Percentiles rank a stretch among this genome's conserved stretches.
phyloP scores from a whole-genome alignment of 2,113 vertebrate genomes.

The Thermophis baileyi region DNA sequence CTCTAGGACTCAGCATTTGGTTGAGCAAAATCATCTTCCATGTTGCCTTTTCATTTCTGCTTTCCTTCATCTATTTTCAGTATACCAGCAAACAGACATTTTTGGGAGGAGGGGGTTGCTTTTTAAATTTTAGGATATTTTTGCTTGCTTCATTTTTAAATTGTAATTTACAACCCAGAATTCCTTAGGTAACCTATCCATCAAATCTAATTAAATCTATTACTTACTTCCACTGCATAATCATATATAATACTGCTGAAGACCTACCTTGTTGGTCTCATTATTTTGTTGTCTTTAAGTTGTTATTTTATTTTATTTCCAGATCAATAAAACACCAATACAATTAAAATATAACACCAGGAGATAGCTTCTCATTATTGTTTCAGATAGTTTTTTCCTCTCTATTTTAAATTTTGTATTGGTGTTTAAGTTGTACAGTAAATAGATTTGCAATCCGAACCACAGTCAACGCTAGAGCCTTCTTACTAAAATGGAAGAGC shows the following conservation, averaged over 20 bases:
- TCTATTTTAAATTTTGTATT: not conserved
- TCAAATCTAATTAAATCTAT: not conserved
- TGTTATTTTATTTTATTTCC: not conserved
- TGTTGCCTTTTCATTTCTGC: not conserved
- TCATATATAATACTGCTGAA: not conserved
- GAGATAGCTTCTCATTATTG: not conserved
- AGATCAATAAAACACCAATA: not conserved
- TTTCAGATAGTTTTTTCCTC: not conserved
- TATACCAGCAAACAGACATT: not conserved
- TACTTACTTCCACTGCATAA: not conserved
- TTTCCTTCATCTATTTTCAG: not conserved
- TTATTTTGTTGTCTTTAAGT: not conserved
- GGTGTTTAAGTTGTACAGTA: not conserved
- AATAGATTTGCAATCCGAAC: not conserved
- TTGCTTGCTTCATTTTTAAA: not conserved
- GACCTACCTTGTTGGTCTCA: not conserved
- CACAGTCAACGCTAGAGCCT: not conserved
- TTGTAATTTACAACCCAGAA: not conserved
- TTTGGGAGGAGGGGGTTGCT: not conserved
- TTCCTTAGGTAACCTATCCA: not conserved
- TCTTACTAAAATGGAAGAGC: not conserved
- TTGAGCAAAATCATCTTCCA: not conserved
- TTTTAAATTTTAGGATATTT: not conserved
- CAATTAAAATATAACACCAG: not conserved
- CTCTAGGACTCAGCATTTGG: not conserved